These are phyloP conservation scores for Microplitis demolitor DNA, from an alignment of 1,140 invertebrate species.

Conservation along the genomic window DNA sequence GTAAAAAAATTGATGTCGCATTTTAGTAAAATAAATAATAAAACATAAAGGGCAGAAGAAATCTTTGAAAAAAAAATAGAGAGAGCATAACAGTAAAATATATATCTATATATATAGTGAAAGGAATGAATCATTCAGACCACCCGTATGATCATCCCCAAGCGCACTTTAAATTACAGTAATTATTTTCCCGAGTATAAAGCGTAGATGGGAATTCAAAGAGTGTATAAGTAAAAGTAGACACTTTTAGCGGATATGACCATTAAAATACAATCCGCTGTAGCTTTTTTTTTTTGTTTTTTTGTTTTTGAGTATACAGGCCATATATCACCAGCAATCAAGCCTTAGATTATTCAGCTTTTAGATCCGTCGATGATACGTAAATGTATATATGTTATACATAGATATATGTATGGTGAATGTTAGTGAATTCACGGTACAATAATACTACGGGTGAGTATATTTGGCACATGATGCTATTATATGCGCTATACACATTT, in stretches of 20 bases:
- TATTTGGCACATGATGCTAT: no score
- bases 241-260: conserved; percentile 6
- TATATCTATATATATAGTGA: not conserved
- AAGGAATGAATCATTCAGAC: conserved; percentile 25
- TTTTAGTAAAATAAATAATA: no score
- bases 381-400: no score
- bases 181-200: conserved; percentile 21
- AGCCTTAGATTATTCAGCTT: no score
- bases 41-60: not conserved
- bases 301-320: not conserved
- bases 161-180: conserved; percentile 26
- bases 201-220: conserved; percentile 8
- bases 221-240: conserved; percentile 5
- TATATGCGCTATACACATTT: no score
- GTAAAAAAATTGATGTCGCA: no score
- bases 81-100: not conserved
- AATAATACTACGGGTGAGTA: no score
- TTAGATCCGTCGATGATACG: no score
- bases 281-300: not conserved
- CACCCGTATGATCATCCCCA: conserved; percentile 27
- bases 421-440: no score
- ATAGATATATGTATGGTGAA: no score
- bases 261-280: not conserved
- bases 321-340: no score
- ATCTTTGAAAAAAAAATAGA: not conserved